Evolutionary conservation across 2,113 vertebrate species (phyloP), one percentile per base, ranked within the genome.

Genomic region (Eolophus roseicapilla): DNA sequence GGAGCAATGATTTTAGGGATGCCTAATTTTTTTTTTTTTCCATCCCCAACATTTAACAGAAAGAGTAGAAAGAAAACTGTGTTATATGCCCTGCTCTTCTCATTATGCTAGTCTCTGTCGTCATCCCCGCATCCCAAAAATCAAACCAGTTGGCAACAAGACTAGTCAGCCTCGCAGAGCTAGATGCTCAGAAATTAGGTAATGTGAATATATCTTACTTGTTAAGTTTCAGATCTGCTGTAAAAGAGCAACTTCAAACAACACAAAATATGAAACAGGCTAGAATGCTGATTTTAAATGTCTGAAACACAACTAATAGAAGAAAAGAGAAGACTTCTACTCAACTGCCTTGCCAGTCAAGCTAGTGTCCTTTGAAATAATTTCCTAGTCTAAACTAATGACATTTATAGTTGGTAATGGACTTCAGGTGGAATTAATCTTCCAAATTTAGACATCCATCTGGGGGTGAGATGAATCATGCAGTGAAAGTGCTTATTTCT

Each of bases 391-490:
- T 86, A 88, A 88, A 91, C 50, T 92, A 96, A 97, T 91, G 70
- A 68, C 65, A 94, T 79, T 94, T 94, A 86, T 78, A 93, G 63
- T 93, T 1, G 4, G 84, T 89, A 95, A 94, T 60, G 93, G 95
- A 91, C 92, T 95, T 93, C 93, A 96, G 95, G 93, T 95, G 90
- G 92, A 95, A 96, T 96, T 93, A 70, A 90, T 96, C 82, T 93
- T 91, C 95, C 90, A 92, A 85, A 93, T 96, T 93, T 95, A 96
- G 93, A 75, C 90, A 91, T 82, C 93, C 82, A 93, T 94, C 82
- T 95, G 93, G 75, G 90, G 84, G 88, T 71, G 93, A 96, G 92
- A 94, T 93, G 92, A 96, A 96, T 96, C 93, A 96, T 64, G 23
- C 93, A 79, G 78, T 55, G 78, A 84, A 96, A 96, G 65, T 64